phyloP scores from a whole-genome alignment of 2,888 invertebrate species.

The Ornithoptera alexandrae region DNA sequence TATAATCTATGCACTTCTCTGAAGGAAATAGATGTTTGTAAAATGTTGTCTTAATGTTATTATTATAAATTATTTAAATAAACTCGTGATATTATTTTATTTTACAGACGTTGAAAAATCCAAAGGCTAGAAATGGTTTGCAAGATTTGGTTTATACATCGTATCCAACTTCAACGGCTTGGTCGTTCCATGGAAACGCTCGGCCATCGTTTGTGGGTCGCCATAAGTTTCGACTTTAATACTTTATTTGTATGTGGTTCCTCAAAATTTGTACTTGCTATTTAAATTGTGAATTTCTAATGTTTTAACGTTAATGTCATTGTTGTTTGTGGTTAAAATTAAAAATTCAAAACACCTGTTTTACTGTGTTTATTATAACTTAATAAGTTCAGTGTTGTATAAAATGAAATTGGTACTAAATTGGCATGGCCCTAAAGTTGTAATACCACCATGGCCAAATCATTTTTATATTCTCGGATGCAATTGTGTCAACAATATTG shows the following conservation, averaged over 20 bases:
- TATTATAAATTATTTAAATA: neutral
- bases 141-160: slow-evolving; percentile 65
- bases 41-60: neutral
- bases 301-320: slow-evolving; percentile 4
- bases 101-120: slow-evolving; percentile 32
- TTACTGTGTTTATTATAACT: no score
- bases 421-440: no score
- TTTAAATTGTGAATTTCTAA: slow-evolving; percentile 19
- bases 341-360: neutral
- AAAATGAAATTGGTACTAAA: no score
- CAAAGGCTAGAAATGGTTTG: slow-evolving; percentile 60
- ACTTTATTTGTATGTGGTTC: neutral
- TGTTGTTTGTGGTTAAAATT: neutral
- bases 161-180: slow-evolving; percentile 54
- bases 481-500: no score
- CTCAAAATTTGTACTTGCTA: slow-evolving; percentile 17
- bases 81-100: neutral
- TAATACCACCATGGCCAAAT: no score
- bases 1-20: neutral
- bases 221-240: slow-evolving; percentile 34
- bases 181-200: slow-evolving; percentile 63
- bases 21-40: neutral
- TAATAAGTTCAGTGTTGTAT: no score
- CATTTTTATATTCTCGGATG: no score
- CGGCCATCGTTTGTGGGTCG: slow-evolving; percentile 35